These are phyloP conservation scores for Haemorhous mexicanus DNA, from an alignment of 2,113 vertebrate genomes.

Conservation along the genomic window DNA sequence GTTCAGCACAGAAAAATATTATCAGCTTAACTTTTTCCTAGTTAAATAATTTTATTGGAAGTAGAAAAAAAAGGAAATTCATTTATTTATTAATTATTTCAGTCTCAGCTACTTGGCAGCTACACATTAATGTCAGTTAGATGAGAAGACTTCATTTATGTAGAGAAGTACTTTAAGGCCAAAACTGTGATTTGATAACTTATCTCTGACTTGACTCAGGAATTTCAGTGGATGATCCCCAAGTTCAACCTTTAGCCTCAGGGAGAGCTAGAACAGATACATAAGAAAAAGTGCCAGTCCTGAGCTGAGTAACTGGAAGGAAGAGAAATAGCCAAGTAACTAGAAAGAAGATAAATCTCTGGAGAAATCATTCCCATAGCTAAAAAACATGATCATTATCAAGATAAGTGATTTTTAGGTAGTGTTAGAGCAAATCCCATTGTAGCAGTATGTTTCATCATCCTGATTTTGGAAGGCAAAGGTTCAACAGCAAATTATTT, in stretches of 20 bases:
- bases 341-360: not conserved
- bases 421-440: not conserved
- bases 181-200: not conserved
- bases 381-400: not conserved
- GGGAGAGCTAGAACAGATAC: not conserved
- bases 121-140: not conserved
- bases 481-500: not conserved
- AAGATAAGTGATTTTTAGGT: not conserved
- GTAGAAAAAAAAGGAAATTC: not conserved
- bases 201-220: not conserved
- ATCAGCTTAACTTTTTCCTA: not conserved
- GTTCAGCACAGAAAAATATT: not conserved
- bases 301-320: not conserved
- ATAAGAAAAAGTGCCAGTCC: not conserved
- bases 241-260: not conserved
- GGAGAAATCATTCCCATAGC: not conserved
- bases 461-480: constrained; percentile 1
- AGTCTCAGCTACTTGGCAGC: not conserved
- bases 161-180: not conserved
- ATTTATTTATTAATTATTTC: not conserved
- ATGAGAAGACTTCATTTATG: not conserved
- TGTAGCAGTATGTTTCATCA: not conserved
- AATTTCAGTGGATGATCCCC: not conserved
- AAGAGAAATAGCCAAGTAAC: not conserved
- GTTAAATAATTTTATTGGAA: not conserved